A percentile compares a stretch with the other conserved stretches of the same genome.
These are phyloP conservation scores for Diachasma alloeum DNA, from an alignment of 1,140 invertebrate species.

Conservation along the genomic window DNA sequence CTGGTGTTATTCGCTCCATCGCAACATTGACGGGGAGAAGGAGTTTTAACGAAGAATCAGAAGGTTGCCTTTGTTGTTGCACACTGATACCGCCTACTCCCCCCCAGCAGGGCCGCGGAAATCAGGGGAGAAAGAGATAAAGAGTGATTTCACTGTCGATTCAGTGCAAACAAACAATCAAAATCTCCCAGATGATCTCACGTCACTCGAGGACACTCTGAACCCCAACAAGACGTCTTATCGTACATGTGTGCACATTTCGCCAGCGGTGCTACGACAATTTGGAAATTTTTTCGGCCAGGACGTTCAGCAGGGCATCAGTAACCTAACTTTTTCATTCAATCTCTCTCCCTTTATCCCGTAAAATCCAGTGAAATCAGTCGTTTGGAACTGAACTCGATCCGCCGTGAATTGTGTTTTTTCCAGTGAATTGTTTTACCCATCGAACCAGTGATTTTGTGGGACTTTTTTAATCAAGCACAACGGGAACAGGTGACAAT, in stretches of 20 bases:
- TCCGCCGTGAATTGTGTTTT: not conserved
- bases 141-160: no score
- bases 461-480: not conserved
- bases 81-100: not conserved
- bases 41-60: conserved; percentile 32
- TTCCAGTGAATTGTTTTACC: not conserved
- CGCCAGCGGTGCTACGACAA: not conserved
- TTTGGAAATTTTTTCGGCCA: not conserved
- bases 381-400: not conserved
- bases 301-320: not conserved
- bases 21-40: conserved; percentile 34
- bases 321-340: not conserved
- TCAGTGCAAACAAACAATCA: not conserved
- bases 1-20: conserved; percentile 9
- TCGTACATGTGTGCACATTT: not conserved
- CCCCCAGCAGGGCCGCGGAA: not conserved
- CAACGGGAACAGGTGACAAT: conserved; percentile 55
- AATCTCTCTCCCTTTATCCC: not conserved
- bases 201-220: not conserved
- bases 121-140: no score
- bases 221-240: not conserved
- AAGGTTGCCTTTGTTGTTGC: not conserved
- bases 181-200: not conserved
- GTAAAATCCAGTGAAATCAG: no score
- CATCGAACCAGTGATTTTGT: not conserved